phyloP scores from a whole-genome alignment of 2,797 vertebrate species.

The Sebastes iracundus region DNA sequence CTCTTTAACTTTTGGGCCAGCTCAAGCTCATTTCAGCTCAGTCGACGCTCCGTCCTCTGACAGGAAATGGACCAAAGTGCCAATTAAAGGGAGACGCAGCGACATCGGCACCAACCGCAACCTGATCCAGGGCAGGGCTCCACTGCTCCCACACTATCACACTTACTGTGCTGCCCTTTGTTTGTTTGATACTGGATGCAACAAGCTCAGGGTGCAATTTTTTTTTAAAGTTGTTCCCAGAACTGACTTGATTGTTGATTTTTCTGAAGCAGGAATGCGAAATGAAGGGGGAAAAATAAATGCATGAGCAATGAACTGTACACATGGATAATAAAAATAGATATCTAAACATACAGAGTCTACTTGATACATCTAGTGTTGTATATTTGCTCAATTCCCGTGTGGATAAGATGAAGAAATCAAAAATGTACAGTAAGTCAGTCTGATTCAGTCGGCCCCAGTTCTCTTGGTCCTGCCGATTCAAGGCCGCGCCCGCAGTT shows the following conservation, averaged over 20 bases:
- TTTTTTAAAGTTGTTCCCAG: constrained; percentile 29
- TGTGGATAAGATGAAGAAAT: constrained; percentile 66
- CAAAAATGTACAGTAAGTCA: constrained; percentile 67
- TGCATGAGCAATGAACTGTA: constrained; percentile 55
- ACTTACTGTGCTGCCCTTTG: constrained; percentile 19
- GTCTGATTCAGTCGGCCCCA: constrained; percentile 58
- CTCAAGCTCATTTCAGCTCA: constrained; percentile 57
- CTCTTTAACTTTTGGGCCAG: constrained; percentile 55
- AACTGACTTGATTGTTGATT: constrained; percentile 38
- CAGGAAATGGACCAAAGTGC: constrained; percentile 63
- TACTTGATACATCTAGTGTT: constrained; percentile 62
- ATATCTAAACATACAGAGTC: constrained; percentile 79
- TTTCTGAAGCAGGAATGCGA: constrained; percentile 64
- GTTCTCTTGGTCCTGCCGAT: constrained; percentile 57
- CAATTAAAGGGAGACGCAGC: constrained; percentile 41
- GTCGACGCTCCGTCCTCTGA: constrained; percentile 31
- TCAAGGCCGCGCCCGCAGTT: constrained; percentile 66
- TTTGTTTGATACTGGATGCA: constrained; percentile 35
- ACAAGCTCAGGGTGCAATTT: constrained; percentile 14
- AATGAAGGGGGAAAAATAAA: constrained; percentile 49
- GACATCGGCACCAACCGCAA: constrained; percentile 47
- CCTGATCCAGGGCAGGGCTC: constrained; percentile 37
- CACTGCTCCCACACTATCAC: constrained; percentile 23
- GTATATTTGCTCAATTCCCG: constrained; percentile 60
- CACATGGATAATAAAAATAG: constrained; percentile 74